Conservation (phyloP, 2,797 vertebrate genomes). For the Melanotaenia parkinsoni region DNA sequence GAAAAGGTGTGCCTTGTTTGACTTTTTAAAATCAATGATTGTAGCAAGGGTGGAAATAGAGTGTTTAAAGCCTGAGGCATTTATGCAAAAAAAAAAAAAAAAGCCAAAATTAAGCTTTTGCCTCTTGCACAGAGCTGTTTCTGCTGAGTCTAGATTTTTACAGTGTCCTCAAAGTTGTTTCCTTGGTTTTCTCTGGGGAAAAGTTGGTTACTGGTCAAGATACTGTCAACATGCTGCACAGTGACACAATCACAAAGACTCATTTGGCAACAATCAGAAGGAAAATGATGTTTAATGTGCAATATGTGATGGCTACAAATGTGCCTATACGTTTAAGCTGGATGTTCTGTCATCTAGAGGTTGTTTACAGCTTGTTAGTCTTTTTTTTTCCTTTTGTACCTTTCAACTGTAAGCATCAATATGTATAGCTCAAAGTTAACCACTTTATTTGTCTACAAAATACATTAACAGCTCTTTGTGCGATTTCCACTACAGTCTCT, state of each 20-base stretch:
- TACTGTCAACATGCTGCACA: slow-evolving; percentile 4
- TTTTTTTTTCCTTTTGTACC: slow-evolving; percentile 55
- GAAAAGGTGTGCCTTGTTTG: slow-evolving; percentile 69
- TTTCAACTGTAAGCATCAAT: slow-evolving; percentile 31
- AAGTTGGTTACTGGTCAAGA: background rate
- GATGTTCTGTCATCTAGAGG: slow-evolving; percentile 55
- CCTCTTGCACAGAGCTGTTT: slow-evolving; percentile 47
- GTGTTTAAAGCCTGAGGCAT: slow-evolving; percentile 35
- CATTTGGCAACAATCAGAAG: slow-evolving; percentile 29
- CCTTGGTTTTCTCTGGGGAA: background rate
- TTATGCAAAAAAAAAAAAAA: slow-evolving; percentile 60
- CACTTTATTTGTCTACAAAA: slow-evolving; percentile 70
- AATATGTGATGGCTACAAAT: slow-evolving; percentile 77
- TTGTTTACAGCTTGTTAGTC: slow-evolving; percentile 53
- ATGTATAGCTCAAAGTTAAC: slow-evolving; percentile 29
- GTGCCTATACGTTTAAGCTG: slow-evolving; percentile 73
- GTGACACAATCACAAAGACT: slow-evolving; percentile 18
- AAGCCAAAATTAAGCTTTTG: slow-evolving; percentile 54
- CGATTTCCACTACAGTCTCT: slow-evolving; percentile 3
- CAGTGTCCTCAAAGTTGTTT: background rate
- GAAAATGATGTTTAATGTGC: slow-evolving; percentile 60
- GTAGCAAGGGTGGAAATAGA: slow-evolving; percentile 30
- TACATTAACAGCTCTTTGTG: slow-evolving; percentile 48
- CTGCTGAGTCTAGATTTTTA: slow-evolving; percentile 27
- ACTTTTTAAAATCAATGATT: slow-evolving; percentile 47